Percentiles rank a stretch among this genome's conserved stretches.
These are phyloP conservation scores for Ptychoptera contaminata DNA, from an alignment of 2,888 invertebrate genomes.

Conservation along the genomic window DNA sequence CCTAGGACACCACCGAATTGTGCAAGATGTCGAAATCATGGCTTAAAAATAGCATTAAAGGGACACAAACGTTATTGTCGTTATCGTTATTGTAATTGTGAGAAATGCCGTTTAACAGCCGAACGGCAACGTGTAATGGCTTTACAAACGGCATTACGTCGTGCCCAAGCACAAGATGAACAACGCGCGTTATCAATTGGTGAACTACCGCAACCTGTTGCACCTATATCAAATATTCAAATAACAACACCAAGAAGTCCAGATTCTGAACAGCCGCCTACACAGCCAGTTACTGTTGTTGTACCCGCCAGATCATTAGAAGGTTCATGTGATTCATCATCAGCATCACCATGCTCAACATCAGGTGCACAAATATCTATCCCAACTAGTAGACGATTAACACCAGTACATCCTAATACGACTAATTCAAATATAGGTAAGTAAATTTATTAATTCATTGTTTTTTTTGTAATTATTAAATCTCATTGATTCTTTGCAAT, in stretches of 20 bases:
- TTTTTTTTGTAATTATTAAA: neutral
- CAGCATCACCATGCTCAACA: conserved; percentile 42
- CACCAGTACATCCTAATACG: conserved; percentile 34
- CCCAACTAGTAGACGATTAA: conserved; percentile 30
- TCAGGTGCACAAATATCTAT: conserved; percentile 26
- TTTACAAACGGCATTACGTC: conserved; percentile 62
- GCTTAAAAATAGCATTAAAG: conserved; percentile 72
- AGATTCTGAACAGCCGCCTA: conserved; percentile 17
- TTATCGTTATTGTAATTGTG: conserved; percentile 69
- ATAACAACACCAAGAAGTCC: conserved; percentile 11
- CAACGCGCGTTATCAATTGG: conserved; percentile 36
- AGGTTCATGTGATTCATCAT: conserved; percentile 41
- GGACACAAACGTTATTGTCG: conserved; percentile 88
- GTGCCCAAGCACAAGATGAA: conserved; percentile 78
- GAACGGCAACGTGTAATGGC: conserved; percentile 85
- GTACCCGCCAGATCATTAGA: conserved; percentile 31
- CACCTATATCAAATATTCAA: conserved; percentile 1
- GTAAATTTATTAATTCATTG: neutral
- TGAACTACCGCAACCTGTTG: conserved; percentile 34
- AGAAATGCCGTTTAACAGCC: conserved; percentile 72
- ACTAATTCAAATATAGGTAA: conserved; percentile 3
- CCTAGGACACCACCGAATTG: conserved; percentile 81
- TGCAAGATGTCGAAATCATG: conserved; percentile 83
- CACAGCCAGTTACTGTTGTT: conserved; percentile 26
- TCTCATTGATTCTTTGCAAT: neutral